Evolutionary conservation across 2,797 vertebrate species (phyloP), one percentile per base, ranked within the genome.

Genomic region (Spondyliosoma cantharus): DNA sequence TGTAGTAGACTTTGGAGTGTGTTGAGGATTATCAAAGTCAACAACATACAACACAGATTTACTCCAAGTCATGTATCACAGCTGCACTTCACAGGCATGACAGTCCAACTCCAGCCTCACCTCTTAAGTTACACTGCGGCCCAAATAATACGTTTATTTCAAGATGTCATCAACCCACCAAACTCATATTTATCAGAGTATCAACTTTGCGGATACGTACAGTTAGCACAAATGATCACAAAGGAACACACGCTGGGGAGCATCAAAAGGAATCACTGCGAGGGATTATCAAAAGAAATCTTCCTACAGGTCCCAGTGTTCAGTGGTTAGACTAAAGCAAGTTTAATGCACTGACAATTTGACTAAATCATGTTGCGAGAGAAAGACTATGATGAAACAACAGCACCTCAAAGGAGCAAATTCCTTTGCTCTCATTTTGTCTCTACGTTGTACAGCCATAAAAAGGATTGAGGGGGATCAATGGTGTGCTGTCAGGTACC

Each of bases 181-280:
- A 57, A 76, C 52, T 50, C 22, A 12, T 74, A 80, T 70, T 79
- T 71, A 78, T 74, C 59, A 60, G 48, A 24, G 32, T 22, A 49
- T 79, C 64, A 71, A 56, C 62, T 74, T 56, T 20, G 56, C 45
- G 64, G 60, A 62, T 65, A 56, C 1, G 22, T 52, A 37, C 49
- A 24, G 67, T 71, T 62, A 69, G 22, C 65, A 75, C 71, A 83
- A 82, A 76, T 61, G 22, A 87, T 87, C 80, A 82, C 71, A 77
- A 69, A 5, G 6, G 42, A 66, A 70, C 20, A 54, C 14, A 11
- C 11, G 1, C 65, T 71, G 9, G 20, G 68, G 43, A 83, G 82
- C 82, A 87, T 91, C 89, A 92, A 92, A 92, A 92, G 84, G 71
- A 15, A 74, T 80, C 73, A 52, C 65, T 61, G 59, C 4, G 22